These are phyloP conservation scores for Cyphomyrmex costatus DNA, from an alignment of 1,140 invertebrate species.

Conservation along the genomic window DNA sequence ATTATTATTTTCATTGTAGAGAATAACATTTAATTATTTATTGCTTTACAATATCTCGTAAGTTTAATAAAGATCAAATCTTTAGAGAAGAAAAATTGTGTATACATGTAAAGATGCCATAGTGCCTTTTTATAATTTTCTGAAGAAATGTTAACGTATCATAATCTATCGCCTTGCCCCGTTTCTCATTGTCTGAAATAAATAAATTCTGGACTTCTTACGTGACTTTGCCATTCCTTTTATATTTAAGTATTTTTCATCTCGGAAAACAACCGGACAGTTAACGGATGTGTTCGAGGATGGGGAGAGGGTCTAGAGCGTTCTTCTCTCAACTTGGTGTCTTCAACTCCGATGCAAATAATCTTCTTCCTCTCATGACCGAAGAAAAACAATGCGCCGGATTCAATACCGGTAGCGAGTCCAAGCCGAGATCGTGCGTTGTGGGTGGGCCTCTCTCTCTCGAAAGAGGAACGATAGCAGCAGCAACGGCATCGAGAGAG, in stretches of 20 bases:
- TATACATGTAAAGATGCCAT: background rate
- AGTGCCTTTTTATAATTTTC: background rate
- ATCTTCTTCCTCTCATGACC: constrained; percentile 83
- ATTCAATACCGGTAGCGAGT: constrained; percentile 87
- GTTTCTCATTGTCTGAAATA: background rate
- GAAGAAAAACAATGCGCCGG: constrained; percentile 86
- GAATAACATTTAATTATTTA: background rate
- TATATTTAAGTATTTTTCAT: constrained; percentile 12
- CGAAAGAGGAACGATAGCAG: constrained; percentile 77
- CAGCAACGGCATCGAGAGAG: constrained; percentile 68
- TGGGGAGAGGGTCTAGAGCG: constrained; percentile 57
- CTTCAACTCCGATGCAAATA: constrained; percentile 83
- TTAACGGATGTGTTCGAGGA: constrained; percentile 47
- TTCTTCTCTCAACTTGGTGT: constrained; percentile 64
- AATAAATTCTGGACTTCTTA: constrained; percentile 21
- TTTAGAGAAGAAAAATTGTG: background rate
- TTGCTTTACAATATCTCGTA: background rate
- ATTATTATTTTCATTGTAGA: background rate
- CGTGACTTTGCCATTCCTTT: background rate
- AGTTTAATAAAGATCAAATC: background rate
- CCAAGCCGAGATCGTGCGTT: constrained; percentile 84
- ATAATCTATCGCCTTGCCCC: background rate
- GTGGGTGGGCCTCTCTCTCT: constrained; percentile 84
- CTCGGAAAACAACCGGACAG: constrained; percentile 12
- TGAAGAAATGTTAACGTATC: background rate